Percentiles rank a stretch among this genome's conserved stretches.
Conservation (phyloP, 2,888 invertebrate species). For the Hydraecia micacea region DNA sequence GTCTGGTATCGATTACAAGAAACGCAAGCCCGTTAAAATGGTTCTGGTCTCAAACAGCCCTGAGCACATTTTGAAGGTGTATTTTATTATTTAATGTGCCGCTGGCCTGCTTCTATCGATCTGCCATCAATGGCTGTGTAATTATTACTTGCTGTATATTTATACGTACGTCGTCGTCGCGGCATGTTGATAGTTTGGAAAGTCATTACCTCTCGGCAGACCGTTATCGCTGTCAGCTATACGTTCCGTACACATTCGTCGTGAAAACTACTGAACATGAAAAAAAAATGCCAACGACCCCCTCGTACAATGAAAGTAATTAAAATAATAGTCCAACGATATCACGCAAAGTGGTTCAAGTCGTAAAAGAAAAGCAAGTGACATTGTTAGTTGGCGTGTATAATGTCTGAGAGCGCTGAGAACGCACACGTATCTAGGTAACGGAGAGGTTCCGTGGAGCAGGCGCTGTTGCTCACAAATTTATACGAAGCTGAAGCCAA, state of each 20-base stretch:
- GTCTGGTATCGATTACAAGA: slow-evolving; percentile 75
- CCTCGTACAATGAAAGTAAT: slow-evolving; percentile 85
- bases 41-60: slow-evolving; percentile 68
- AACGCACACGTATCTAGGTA: slow-evolving; percentile 69
- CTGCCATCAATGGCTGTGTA: slow-evolving; percentile 73
- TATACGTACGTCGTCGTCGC: slow-evolving; percentile 55
- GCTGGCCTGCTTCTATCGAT: slow-evolving; percentile 75
- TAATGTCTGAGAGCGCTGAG: slow-evolving; percentile 32
- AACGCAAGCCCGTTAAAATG: slow-evolving; percentile 69
- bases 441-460: slow-evolving; percentile 64
- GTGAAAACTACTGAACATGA: slow-evolving; percentile 78
- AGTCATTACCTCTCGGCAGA: slow-evolving; percentile 76
- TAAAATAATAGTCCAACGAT: slow-evolving; percentile 86
- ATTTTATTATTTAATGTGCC: slow-evolving; percentile 73
- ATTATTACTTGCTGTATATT: slow-evolving; percentile 75
- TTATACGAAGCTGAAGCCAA: slow-evolving; percentile 76
- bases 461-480: slow-evolving; percentile 68
- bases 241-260: slow-evolving; percentile 73
- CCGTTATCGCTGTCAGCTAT: slow-evolving; percentile 73
- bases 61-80: slow-evolving; percentile 73
- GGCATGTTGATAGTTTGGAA: slow-evolving; percentile 75
- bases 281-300: slow-evolving; percentile 81
- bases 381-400: slow-evolving; percentile 70
- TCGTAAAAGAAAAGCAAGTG: slow-evolving; percentile 75
- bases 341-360: slow-evolving; percentile 85